Evolutionary conservation across 2,113 vertebrate species (phyloP).

Genomic region (Lepidothrix coronata): DNA sequence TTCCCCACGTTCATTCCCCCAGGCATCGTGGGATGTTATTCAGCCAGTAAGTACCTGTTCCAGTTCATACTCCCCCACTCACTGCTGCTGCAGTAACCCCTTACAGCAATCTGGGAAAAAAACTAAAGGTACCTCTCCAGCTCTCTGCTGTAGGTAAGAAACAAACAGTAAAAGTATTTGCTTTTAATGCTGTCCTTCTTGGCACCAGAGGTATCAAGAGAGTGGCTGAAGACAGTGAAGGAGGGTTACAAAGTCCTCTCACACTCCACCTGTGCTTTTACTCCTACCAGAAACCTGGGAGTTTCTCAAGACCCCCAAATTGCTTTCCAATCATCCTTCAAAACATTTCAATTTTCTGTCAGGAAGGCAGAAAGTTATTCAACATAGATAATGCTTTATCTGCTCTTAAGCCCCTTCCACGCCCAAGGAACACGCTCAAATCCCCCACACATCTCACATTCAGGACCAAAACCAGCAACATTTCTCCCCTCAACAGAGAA

Average conservation of each 20-base stretch:
- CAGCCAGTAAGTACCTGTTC: conserved; percentile 31
- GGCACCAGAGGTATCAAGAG: not conserved
- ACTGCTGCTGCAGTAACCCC: not conserved
- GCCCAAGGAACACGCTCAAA: not conserved
- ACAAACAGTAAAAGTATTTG: not conserved
- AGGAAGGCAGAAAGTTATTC: not conserved
- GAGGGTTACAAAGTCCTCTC: not conserved
- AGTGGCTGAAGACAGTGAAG: not conserved
- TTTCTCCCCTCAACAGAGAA: not conserved
- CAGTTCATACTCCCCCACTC: not conserved
- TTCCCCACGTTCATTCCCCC: conserved; percentile 1
- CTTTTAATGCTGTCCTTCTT: not conserved
- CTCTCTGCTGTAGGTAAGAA: not conserved
- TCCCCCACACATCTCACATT: rapidly evolving
- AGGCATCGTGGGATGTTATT: not conserved
- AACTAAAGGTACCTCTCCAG: not conserved
- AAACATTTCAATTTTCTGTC: not conserved
- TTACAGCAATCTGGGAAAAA: not conserved
- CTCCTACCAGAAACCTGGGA: not conserved
- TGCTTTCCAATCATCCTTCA: not conserved
- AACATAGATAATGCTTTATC: not conserved
- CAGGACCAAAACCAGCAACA: conserved; percentile 13
- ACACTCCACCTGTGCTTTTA: not conserved
- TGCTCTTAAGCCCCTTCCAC: not conserved
- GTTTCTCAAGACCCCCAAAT: not conserved